These are phyloP conservation scores for Rhyacichthys aspro DNA, from an alignment of 2,797 vertebrate genomes.

Conservation along the genomic window DNA sequence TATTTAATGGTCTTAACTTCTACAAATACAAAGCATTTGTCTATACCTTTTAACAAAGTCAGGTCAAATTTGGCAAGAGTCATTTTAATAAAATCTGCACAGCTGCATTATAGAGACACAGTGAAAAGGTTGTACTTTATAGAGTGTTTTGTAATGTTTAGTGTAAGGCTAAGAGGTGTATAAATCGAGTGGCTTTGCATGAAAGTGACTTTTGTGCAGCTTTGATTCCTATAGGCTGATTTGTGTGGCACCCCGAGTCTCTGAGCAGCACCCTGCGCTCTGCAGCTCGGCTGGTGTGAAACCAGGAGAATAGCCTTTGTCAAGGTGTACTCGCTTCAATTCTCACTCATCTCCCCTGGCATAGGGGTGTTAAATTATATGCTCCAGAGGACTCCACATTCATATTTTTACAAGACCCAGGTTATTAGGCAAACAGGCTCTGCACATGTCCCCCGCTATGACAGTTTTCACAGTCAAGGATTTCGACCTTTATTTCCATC, in stretches of 20 bases:
- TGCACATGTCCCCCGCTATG: conserved; percentile 77
- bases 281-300: conserved; percentile 75
- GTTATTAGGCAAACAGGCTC: conserved; percentile 83
- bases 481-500: conserved; percentile 81
- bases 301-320: conserved; percentile 78
- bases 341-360: conserved; percentile 85
- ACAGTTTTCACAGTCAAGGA: conserved; percentile 83
- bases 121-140: conserved; percentile 10
- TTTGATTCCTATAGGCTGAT: conserved; percentile 47
- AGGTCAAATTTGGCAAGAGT: neutral
- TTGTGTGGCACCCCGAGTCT: conserved; percentile 36
- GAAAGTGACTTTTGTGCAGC: conserved; percentile 48
- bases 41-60: too few species aligned
- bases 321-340: conserved; percentile 84
- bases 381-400: conserved; percentile 74
- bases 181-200: conserved; percentile 28
- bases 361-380: conserved; percentile 84
- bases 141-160: conserved; percentile 30
- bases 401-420: conserved; percentile 76
- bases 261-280: conserved; percentile 56
- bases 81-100: too few species aligned
- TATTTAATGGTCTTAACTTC: too few species aligned
- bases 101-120: neutral
- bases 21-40: too few species aligned
- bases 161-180: conserved; percentile 22